Conservation (phyloP, 2,113 vertebrate genomes). For the Catharus minimus region DNA sequence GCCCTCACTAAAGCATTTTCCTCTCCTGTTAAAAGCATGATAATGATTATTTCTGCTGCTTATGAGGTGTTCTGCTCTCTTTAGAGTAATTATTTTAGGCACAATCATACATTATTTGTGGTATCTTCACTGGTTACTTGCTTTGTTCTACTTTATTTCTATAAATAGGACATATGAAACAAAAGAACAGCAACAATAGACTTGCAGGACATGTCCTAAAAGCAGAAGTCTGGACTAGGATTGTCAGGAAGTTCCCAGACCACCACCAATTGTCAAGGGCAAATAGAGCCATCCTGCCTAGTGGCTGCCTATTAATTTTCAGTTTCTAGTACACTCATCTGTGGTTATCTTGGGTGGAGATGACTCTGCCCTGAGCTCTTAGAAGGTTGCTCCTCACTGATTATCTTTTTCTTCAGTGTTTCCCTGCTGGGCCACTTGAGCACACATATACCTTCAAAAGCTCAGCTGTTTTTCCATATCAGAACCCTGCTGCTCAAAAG, state of each 20-base stretch:
- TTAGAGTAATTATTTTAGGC: background rate
- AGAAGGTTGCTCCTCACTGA: background rate
- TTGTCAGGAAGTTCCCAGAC: slow-evolving; percentile 43
- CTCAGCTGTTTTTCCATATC: background rate
- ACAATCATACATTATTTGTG: background rate
- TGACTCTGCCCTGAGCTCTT: background rate
- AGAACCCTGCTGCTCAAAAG: background rate
- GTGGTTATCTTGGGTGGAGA: background rate
- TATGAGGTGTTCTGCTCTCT: background rate
- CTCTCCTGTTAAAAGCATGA: background rate
- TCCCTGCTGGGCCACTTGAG: background rate
- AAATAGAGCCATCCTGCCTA: slow-evolving; percentile 6
- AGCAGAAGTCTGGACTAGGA: background rate
- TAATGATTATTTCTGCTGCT: background rate
- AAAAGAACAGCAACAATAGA: slow-evolving; percentile 25
- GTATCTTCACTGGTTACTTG: background rate
- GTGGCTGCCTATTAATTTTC: background rate
- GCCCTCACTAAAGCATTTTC: background rate
- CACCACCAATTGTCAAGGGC: background rate
- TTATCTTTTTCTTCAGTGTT: background rate
- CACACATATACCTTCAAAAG: background rate
- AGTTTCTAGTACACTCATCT: background rate
- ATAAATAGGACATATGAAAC: slow-evolving; percentile 29
- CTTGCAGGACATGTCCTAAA: background rate
- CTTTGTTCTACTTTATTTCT: slow-evolving; percentile 10